phyloP scores from a whole-genome alignment of 2,113 vertebrate species.

The Sceloporus undulatus region DNA sequence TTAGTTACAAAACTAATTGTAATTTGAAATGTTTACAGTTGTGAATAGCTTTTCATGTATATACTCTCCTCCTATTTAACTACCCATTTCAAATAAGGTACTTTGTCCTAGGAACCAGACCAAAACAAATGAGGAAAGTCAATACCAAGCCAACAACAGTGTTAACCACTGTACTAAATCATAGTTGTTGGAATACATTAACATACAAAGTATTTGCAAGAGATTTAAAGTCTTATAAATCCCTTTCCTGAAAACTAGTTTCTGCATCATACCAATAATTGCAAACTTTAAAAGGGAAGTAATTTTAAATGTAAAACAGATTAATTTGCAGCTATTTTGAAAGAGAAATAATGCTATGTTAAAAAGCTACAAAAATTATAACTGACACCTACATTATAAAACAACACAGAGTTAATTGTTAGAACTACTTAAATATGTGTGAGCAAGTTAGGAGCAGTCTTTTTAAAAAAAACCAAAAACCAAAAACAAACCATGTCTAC shows the following conservation, averaged over 20 bases:
- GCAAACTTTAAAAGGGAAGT: background rate
- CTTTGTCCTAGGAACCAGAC: background rate
- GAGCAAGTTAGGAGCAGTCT: background rate
- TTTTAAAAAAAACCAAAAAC: background rate
- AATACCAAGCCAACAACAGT: background rate
- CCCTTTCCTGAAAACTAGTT: background rate
- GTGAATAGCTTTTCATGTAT: background rate
- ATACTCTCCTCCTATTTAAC: background rate
- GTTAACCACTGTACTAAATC: background rate
- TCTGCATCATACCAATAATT: background rate
- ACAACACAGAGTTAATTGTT: background rate
- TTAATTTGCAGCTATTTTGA: background rate
- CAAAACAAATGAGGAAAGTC: background rate
- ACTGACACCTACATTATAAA: background rate
- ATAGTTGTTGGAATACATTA: background rate
- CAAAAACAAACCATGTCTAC: background rate
- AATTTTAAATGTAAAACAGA: accelerated
- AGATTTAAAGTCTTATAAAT: background rate
- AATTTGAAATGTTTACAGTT: background rate
- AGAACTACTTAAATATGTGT: background rate
- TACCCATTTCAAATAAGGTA: background rate
- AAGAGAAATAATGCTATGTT: background rate
- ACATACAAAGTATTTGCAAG: background rate
- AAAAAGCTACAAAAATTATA: constrained; percentile 15
- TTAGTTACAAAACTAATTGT: background rate